Base-by-base conservation (phyloP, 2,797 vertebrate species). In the Micrastur ruficollis region DNA sequence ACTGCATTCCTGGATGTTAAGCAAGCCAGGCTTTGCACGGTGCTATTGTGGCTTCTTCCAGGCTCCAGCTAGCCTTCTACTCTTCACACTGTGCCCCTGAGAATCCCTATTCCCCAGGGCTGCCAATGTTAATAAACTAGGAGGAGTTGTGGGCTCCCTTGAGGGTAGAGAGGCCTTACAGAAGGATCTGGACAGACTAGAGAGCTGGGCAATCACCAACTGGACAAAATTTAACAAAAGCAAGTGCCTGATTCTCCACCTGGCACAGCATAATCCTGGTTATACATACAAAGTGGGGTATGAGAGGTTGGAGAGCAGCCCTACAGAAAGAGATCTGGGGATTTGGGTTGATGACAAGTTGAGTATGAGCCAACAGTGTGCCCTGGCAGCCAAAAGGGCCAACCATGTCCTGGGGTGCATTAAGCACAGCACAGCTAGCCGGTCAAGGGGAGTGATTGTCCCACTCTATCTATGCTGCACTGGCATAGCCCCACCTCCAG, bases 281-380 rank as follows among this genome's bases (percentile, higher is more conserved):
- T 63, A 32, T 8, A 47, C 0, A 0, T 31, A 53, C 46, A 68
- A 40, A 34, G 1, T 22, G 9, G 18, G 21, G 34, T 14, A 65
- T 1, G 3, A 49, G 27, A 66, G 42, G 63, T 17, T 74, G 17
- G n/a, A 34, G 29, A 74, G 25, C 62, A 53, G 47, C n/a, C 20
- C 53, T 1, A 0, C 1, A 2, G 36, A 56, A 65, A 36, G 10
- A 29, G 49, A 44, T 56, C 13, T 50, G 49, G 10, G 34, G 14
- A 10, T 7, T 4, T 52, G 44, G 23, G 38, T 15, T 58, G 46
- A 27, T 36, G 61, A 40, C 5, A 40, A 40, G 9, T 47, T 47
- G 31, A 52, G 2, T 25, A 31, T 3, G 22, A 63, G 34, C 42
- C 42, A 71, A 31, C 25, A 42, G 50, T 5, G 2, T 36, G 27